phyloP scores from a whole-genome alignment of 2,797 vertebrate species.

The Sebastes steindachneri region DNA sequence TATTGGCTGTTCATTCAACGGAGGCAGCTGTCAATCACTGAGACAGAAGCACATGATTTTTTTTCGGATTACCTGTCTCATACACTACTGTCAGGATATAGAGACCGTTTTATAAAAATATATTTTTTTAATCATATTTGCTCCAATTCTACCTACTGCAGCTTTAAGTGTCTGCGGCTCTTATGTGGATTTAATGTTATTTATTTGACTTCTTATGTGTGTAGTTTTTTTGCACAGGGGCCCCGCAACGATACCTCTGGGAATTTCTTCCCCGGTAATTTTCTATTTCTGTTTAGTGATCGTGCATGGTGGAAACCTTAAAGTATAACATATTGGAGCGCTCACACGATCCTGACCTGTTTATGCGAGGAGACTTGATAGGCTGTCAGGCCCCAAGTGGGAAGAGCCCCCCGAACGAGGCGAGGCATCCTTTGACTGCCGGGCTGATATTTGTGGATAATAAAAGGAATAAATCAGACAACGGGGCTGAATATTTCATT shows the following conservation, averaged over 20 bases:
- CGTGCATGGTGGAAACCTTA: conserved; percentile 75
- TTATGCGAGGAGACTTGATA: conserved; percentile 83
- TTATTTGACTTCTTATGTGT: conserved; percentile 60
- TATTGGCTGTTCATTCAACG: too few species aligned
- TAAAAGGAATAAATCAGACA: conserved; percentile 92
- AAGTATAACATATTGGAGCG: conserved; percentile 82
- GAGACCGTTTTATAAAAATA: too few species aligned
- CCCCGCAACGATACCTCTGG: conserved; percentile 62
- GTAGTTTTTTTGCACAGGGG: conserved; percentile 50
- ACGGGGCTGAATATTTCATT: conserved; percentile 90
- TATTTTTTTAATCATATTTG: too few species aligned
- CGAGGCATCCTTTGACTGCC: conserved; percentile 82
- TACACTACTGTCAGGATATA: too few species aligned
- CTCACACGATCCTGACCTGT: conserved; percentile 81
- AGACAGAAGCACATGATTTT: too few species aligned
- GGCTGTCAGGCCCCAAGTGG: conserved; percentile 83
- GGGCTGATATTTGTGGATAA: conserved; percentile 85
- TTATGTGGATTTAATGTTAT: conserved; percentile 65
- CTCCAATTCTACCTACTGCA: too few species aligned
- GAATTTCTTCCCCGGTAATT: conserved; percentile 61
- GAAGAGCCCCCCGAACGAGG: conserved; percentile 79
- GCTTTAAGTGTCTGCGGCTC: conserved; percentile 51
- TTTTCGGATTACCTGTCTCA: too few species aligned
- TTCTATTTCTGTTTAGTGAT: conserved; percentile 77
- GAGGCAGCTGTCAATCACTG: too few species aligned